Base-by-base conservation (phyloP, 1,140 invertebrate genomes). In the Drosophila athabasca region DNA sequence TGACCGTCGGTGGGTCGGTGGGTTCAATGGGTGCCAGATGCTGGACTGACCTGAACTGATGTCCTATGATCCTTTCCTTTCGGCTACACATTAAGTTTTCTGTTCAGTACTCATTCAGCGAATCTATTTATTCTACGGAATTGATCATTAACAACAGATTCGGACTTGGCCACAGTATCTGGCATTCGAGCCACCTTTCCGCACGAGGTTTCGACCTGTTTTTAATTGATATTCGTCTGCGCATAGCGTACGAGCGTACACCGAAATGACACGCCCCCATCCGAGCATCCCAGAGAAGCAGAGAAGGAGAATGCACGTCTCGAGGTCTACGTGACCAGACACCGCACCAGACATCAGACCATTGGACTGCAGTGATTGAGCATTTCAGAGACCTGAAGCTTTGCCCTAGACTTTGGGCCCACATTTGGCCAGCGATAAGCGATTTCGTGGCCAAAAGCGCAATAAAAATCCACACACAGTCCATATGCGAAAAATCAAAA, bases 381-480 rank as follows among this genome's bases (percentile, higher is more conserved):
- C 8, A 24, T 5, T 24, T 24, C 24, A 15, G 22, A 53, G 31
- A 53, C 2, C 41, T 17, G 43, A 61, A 53, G 44, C 41, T 43
- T 66, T 76, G 80, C 76, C 81, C 80, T 73, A 73, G 69, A 51
- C 51, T 41, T 9, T 39, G 13, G 26, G 49, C 31, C 51, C 46
- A 61, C 54, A 24, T 24, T 24, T 55, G 9, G 11, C 29, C 53
- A 39, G 35, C 45, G 48, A 50, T 24, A 31, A 31, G 31, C 31
- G 31, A 31, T 31, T 35, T 66, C 50, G 72, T 49, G 70, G 68
- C 59, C 69, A 64, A 61, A 83, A 82, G 60, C 67, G 67, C 55
- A 44, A 80, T 62, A 76, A 58, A 57, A 59, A 59, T 52, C 17
- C 17, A 19, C 17, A 19, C 17, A 67, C 26, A 39, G 13, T 5